These are phyloP conservation scores for Coregonus sp. DNA, from an alignment of 2,797 vertebrate species.

Conservation along the genomic window DNA sequence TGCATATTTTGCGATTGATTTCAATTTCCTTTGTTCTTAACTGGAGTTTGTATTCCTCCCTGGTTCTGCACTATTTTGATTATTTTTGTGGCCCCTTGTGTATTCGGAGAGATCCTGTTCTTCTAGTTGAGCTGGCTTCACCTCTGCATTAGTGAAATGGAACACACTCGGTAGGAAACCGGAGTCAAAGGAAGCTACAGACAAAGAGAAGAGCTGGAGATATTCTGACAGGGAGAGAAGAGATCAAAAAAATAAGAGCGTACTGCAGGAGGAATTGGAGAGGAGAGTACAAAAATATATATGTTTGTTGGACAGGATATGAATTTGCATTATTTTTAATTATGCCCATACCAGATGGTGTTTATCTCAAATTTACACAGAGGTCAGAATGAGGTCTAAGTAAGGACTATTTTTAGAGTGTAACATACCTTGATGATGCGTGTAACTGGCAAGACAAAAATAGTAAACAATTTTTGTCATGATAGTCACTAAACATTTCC, in stretches of 20 bases:
- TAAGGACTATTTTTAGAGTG: not conserved
- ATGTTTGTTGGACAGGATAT: slow-evolving; percentile 5
- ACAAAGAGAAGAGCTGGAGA: slow-evolving; percentile 5
- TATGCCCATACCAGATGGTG: not conserved
- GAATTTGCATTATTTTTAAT: slow-evolving; percentile 3
- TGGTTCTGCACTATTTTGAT: slow-evolving; percentile 62
- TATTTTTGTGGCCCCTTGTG: slow-evolving; percentile 62
- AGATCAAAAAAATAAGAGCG: not conserved
- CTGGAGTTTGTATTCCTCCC: slow-evolving; percentile 66
- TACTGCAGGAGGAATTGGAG: not conserved
- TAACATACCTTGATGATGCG: slow-evolving; percentile 36
- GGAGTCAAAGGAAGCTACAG: slow-evolving; percentile 55
- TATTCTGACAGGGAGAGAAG: slow-evolving; percentile 10
- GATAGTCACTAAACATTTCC: not conserved
- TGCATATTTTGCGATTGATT: slow-evolving; percentile 72
- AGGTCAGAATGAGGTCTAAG: not conserved
- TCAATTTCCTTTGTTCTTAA: slow-evolving; percentile 70
- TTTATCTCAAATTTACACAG: not conserved
- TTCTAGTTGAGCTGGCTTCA: slow-evolving; percentile 62
- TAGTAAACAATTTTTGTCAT: not conserved
- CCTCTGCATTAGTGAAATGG: slow-evolving; percentile 67
- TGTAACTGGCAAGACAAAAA: slow-evolving; percentile 20
- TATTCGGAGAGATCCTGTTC: slow-evolving; percentile 57
- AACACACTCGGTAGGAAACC: slow-evolving; percentile 55
- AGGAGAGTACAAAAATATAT: too few relatives aligned